phyloP scores from a whole-genome alignment of 2,888 invertebrate species.

The Sarcophaga subvicina region DNA sequence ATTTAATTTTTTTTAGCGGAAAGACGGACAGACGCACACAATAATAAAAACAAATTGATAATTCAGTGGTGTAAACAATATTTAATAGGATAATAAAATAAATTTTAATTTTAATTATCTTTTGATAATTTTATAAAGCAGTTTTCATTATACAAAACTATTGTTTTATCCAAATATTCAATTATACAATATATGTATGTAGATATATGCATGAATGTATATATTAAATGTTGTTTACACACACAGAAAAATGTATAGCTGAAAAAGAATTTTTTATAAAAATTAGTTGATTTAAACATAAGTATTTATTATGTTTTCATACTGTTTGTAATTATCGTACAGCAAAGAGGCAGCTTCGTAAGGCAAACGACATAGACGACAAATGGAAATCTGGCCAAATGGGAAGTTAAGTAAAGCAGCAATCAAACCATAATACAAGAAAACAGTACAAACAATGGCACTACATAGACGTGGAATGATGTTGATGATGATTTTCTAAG shows the following conservation, averaged over 20 bases:
- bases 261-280: conserved; percentile 52
- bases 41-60: conserved; percentile 37
- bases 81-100: conserved; percentile 44
- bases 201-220: neutral
- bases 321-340: conserved; percentile 75
- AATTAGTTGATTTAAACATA: conserved; percentile 69
- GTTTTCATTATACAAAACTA: neutral
- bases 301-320: conserved; percentile 80
- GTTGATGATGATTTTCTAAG: conserved; percentile 44
- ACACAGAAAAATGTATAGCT: conserved; percentile 33
- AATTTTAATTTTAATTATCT: no score
- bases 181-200: neutral
- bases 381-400: conserved; percentile 58
- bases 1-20: conserved; percentile 47
- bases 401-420: conserved; percentile 49
- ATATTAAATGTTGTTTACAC: conserved; percentile 68
- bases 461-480: conserved; percentile 38
- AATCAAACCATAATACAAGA: conserved; percentile 57
- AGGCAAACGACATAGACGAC: conserved; percentile 56
- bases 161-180: neutral
- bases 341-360: conserved; percentile 58
- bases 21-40: conserved; percentile 71
- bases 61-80: conserved; percentile 64
- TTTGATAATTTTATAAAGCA: neutral
- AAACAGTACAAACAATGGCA: conserved; percentile 52